These are phyloP conservation scores for Poeciliopsis infans DNA, from an alignment of 2,797 vertebrate genomes.

Conservation along the genomic window DNA sequence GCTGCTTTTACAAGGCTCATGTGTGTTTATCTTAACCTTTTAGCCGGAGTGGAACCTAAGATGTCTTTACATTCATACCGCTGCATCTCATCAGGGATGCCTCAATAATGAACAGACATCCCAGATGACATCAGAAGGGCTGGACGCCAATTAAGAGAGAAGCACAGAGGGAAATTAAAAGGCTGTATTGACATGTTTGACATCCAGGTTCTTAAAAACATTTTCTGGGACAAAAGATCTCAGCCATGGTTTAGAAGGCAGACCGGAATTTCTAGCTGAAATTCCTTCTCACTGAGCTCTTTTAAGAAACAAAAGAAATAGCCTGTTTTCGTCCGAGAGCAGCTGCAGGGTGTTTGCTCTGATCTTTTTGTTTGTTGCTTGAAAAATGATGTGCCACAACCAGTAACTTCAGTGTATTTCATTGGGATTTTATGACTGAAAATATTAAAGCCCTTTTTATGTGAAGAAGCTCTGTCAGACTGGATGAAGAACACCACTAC, in stretches of 20 bases:
- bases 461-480: neutral
- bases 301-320: slow-evolving; percentile 1
- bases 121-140: slow-evolving; percentile 34
- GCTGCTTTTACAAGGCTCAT: neutral
- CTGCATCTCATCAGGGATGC: slow-evolving; percentile 40
- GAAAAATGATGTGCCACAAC: neutral
- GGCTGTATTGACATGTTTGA: slow-evolving; percentile 43
- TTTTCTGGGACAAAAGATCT: slow-evolving; percentile 24
- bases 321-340: slow-evolving; percentile 3
- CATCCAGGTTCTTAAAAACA: slow-evolving; percentile 26
- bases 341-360: neutral
- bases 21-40: slow-evolving; percentile 4
- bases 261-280: neutral
- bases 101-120: slow-evolving; percentile 56
- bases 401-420: neutral
- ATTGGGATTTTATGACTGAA: neutral
- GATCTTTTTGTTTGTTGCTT: slow-evolving; percentile 1
- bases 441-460: neutral
- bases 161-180: slow-evolving; percentile 30
- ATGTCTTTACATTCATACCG: neutral
- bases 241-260: slow-evolving; percentile 2
- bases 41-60: slow-evolving; percentile 3
- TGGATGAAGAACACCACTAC: neutral
- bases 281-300: neutral
- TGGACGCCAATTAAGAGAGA: slow-evolving; percentile 35